A percentile compares a stretch with the other conserved stretches of the same genome.
Conservation (phyloP, 2,888 invertebrate species). For the Leucophenga maculata region DNA sequence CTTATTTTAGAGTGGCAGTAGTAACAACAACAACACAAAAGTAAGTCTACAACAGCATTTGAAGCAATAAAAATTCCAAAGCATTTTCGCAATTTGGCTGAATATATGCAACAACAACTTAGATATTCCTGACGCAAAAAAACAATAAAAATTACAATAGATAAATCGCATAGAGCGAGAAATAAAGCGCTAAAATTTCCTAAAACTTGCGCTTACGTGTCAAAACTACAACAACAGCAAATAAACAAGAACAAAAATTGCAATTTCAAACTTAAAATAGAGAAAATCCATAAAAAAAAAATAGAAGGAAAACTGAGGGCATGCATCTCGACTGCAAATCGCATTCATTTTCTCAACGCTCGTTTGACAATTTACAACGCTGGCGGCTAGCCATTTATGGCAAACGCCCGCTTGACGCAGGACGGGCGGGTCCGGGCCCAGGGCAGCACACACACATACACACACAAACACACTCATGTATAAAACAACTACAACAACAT, state of each 20-base stretch:
- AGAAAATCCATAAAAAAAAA: constrained; percentile 59
- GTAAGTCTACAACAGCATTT: constrained; percentile 8
- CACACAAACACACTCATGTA: too few species aligned
- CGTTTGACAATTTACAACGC: constrained; percentile 29
- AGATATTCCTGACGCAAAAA: constrained; percentile 6
- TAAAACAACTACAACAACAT: constrained; percentile 34
- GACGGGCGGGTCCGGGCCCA: not conserved
- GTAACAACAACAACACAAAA: constrained; percentile 2
- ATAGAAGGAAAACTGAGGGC: constrained; percentile 48
- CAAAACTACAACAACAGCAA: constrained; percentile 32
- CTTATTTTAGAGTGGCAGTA: not conserved
- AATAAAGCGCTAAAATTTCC: constrained; percentile 14
- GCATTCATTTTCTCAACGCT: constrained; percentile 58
- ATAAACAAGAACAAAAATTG: constrained; percentile 7
- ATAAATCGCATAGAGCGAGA: not conserved
- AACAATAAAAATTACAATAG: constrained; percentile 12
- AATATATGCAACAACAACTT: constrained; percentile 23
- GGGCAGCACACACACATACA: constrained; percentile 4
- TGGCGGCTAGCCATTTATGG: constrained; percentile 6
- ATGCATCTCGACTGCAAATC: constrained; percentile 65
- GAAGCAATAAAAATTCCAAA: constrained; percentile 52
- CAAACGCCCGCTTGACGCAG: constrained; percentile 14
- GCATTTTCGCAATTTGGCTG: constrained; percentile 40
- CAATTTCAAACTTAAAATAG: constrained; percentile 43
- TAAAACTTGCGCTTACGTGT: constrained; percentile 46